Evolutionary conservation across 1,140 invertebrate species (phyloP), one percentile per base, ranked within the genome.

Genomic region (Drosophila funebris): DNA sequence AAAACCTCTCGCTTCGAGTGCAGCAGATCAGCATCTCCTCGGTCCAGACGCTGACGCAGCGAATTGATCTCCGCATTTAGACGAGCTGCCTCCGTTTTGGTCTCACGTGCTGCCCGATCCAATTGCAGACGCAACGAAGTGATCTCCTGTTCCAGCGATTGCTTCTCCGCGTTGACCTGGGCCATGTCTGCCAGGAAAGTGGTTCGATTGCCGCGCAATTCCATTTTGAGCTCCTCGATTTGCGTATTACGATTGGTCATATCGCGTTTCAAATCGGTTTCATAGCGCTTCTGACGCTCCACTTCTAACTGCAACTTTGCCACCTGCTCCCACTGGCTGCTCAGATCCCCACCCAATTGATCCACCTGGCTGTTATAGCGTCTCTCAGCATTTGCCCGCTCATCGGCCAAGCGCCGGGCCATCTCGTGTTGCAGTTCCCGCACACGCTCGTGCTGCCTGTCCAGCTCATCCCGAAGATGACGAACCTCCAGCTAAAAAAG

Each of bases 221-320:
- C 96, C 92, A 96, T 95, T 71, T 96, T 95, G 1, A 97, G 88
- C 80, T 96, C 96, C 43, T 97, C 96, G 22, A 96, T 94, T 41
- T 94, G 93, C 0, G 94, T 92, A 67, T 94, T 95, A 69, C 96
- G 96, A 91, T 96, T 95, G 4, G 94, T 93, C 11, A 96, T 77
- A 72, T 96, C 96, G 20, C 96, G 92, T 77, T 95, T 94, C 3
- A 96, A 80, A 66, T 97, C 96, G 5, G 93, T 93, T 83, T 96
- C 95, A 73, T 95, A 94, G 14, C 96, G 93, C 52, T 95, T 94
- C 70, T 96, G 95, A 39, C 96, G 95, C 62, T 97, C 96, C 36
- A 96, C 85, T 68, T 97, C 96, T 72, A 97, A 71, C 91, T 96
- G 94, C 0, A 96, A 92, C 82, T 96, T 96, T 43, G 95, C 94